phyloP scores from a whole-genome alignment of 2,888 invertebrate genomes.

The Norana najaformis region DNA sequence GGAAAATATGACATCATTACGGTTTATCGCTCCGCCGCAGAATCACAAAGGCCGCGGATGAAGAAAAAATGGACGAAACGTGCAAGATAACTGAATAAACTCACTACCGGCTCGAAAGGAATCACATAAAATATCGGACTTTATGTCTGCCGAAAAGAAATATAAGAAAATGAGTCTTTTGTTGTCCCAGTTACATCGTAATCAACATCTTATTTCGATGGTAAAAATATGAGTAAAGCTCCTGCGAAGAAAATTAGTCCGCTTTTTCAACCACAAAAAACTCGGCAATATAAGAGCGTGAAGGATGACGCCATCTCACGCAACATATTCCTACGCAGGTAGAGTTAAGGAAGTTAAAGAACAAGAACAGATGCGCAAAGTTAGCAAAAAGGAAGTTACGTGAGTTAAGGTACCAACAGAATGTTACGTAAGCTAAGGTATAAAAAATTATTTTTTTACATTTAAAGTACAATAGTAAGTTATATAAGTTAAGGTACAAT shows the following conservation, averaged over 20 bases:
- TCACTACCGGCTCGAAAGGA: neutral
- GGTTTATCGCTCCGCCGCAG: neutral
- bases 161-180: neutral
- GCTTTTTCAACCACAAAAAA: no score
- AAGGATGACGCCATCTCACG: no score
- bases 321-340: no score
- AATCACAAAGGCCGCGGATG: neutral
- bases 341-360: no score
- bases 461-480: no score
- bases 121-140: neutral
- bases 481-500: no score
- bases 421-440: no score
- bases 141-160: neutral
- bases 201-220: neutral
- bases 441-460: no score
- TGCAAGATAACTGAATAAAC: slow-evolving; percentile 13
- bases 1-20: slow-evolving; percentile 5
- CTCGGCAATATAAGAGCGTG: no score
- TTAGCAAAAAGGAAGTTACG: no score
- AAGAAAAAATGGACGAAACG: neutral
- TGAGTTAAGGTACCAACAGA: no score
- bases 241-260: neutral
- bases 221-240: neutral
- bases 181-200: neutral
- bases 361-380: no score